Percentiles rank a stretch among this genome's conserved stretches.
phyloP scores from a whole-genome alignment of 2,797 vertebrate species.

The Propithecus deckenii region DNA sequence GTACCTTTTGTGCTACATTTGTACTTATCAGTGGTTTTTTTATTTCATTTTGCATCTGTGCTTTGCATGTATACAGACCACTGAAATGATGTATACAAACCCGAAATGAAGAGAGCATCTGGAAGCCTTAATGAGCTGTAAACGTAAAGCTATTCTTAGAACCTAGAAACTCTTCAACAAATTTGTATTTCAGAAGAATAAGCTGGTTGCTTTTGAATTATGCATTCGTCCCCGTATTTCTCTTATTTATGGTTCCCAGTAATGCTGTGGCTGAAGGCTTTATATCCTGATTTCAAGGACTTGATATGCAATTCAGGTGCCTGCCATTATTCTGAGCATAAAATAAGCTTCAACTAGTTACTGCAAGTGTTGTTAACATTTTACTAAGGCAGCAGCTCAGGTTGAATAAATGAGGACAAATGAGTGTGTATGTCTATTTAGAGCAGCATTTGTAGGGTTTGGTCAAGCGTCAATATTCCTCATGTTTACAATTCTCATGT shows the following conservation, averaged over 20 bases:
- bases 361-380: neutral
- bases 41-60: constrained; percentile 32
- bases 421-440: neutral
- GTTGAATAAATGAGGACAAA: neutral
- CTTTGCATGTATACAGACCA: neutral
- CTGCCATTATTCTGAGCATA: neutral
- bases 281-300: constrained; percentile 24
- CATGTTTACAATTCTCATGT: neutral
- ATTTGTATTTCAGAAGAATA: constrained; percentile 61
- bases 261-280: neutral
- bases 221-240: constrained; percentile 29
- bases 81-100: constrained; percentile 38
- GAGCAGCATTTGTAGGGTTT: neutral
- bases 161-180: constrained; percentile 1
- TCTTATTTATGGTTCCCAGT: constrained; percentile 33
- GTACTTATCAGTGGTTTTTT: neutral
- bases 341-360: neutral
- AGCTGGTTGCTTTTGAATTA: constrained; percentile 61
- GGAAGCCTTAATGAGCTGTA: constrained; percentile 58
- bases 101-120: constrained; percentile 36
- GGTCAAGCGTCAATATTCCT: neutral
- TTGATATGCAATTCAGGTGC: constrained; percentile 3
- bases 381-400: neutral
- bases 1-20: constrained; percentile 5
- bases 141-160: constrained; percentile 46